These are phyloP conservation scores for Patiria pectinifera DNA, from an alignment of 53 echinoderm and acorn worm genomes.

Conservation along the genomic window DNA sequence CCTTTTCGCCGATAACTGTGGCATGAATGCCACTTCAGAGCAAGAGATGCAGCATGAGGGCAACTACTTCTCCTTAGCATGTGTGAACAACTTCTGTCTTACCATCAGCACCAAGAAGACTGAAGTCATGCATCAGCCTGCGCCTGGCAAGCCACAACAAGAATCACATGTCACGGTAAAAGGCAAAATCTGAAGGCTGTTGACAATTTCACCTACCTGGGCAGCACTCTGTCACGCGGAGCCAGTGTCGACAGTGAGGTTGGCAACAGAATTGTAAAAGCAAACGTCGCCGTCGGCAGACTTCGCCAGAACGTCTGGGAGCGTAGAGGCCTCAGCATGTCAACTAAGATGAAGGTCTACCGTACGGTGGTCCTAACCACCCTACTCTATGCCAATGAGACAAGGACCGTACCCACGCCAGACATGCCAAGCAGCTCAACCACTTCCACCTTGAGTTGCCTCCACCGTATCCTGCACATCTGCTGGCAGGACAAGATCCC, in stretches of 20 bases:
- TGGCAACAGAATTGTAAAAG: neutral
- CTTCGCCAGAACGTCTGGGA: neutral
- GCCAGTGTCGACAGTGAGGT: neutral
- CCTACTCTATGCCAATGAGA: neutral
- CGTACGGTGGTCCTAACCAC: neutral
- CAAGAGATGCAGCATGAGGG: conserved; percentile 18
- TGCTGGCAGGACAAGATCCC: conserved; percentile 14
- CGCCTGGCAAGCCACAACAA: neutral
- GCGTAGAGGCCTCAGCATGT: neutral
- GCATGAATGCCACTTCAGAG: neutral
- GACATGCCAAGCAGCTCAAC: neutral
- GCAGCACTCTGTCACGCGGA: neutral
- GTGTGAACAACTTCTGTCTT: conserved; percentile 32
- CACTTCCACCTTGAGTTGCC: conserved; percentile 3
- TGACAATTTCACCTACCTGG: conserved; percentile 28
- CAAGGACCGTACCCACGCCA: neutral
- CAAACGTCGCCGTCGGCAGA: neutral
- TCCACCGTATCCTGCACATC: neutral
- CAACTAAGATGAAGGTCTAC: neutral
- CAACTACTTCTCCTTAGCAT: neutral
- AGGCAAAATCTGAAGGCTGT: neutral
- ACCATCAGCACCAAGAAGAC: conserved; percentile 55
- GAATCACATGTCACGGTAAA: neutral
- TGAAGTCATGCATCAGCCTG: conserved; percentile 40
- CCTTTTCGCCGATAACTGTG: neutral